Evolutionary conservation across 2,113 vertebrate genomes (phyloP).

Genomic region (Baryphthengus martii): DNA sequence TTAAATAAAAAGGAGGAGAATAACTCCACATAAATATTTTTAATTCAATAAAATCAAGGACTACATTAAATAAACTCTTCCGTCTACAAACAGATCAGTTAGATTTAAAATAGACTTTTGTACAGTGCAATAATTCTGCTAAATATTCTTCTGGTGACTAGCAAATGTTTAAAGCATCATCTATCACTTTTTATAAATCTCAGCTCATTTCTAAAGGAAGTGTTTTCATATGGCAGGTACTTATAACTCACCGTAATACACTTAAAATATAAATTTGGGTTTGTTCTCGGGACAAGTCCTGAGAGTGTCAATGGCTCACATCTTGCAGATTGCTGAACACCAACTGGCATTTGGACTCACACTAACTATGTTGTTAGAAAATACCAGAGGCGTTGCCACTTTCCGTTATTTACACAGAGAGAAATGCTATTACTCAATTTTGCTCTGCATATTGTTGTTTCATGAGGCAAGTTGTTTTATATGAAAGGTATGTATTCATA

Average conservation of each 20-base stretch:
- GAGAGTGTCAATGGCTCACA: not conserved
- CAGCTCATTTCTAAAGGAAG: not conserved
- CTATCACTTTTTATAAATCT: not conserved
- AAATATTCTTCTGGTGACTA: not conserved
- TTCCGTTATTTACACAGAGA: not conserved
- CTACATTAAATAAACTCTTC: not conserved
- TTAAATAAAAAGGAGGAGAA: not conserved
- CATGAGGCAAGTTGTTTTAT: not conserved
- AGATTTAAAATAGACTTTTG: not conserved
- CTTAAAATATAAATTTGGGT: not conserved
- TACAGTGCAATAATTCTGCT: not conserved
- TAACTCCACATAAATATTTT: not conserved
- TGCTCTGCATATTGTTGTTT: not conserved
- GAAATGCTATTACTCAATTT: not conserved
- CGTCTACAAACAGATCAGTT: not conserved
- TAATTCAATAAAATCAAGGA: not conserved
- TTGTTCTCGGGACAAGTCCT: not conserved
- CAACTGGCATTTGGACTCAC: not conserved
- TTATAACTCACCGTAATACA: not conserved
- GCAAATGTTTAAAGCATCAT: not conserved
- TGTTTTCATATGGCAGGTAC: not conserved
- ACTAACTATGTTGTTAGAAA: not conserved
- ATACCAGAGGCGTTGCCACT: not conserved
- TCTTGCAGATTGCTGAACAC: not conserved
- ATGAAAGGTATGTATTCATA: not conserved